Evolutionary conservation across 2,888 invertebrate genomes (phyloP).

Genomic region (Noctua fimbriata): DNA sequence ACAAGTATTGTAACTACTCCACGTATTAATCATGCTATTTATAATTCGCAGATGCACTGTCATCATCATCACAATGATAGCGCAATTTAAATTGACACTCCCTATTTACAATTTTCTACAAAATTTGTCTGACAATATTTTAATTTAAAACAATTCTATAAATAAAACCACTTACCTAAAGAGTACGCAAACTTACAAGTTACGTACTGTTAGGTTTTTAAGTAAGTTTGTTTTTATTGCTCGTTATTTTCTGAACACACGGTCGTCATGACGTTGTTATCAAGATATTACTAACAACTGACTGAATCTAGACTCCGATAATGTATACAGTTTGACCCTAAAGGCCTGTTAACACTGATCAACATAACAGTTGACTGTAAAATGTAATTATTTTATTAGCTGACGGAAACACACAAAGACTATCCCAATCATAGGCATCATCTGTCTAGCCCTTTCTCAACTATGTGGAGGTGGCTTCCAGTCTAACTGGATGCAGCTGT

Average conservation of each 20-base stretch:
- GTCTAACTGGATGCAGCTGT: neutral
- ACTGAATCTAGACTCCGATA: neutral
- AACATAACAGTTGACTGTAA: neutral
- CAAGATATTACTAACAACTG: neutral
- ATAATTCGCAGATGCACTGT: neutral
- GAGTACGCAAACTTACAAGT: neutral
- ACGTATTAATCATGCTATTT: neutral
- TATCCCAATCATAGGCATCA: neutral
- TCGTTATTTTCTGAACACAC: neutral
- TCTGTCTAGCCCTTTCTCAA: neutral
- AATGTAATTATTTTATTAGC: neutral
- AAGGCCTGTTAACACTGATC: constrained; percentile 7
- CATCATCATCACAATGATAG: neutral
- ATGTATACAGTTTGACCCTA: neutral
- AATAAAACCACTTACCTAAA: neutral
- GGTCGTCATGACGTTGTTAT: neutral
- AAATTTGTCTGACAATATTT: neutral
- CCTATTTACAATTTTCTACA: neutral
- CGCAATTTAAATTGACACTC: neutral
- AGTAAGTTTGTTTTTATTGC: neutral
- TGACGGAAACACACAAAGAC: neutral
- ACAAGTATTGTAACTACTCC: neutral
- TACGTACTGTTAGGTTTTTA: neutral
- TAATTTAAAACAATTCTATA: neutral
- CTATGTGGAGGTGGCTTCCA: neutral